Evolutionary conservation across 2,113 vertebrate genomes (phyloP).

Genomic region (Nesogale talazaci): DNA sequence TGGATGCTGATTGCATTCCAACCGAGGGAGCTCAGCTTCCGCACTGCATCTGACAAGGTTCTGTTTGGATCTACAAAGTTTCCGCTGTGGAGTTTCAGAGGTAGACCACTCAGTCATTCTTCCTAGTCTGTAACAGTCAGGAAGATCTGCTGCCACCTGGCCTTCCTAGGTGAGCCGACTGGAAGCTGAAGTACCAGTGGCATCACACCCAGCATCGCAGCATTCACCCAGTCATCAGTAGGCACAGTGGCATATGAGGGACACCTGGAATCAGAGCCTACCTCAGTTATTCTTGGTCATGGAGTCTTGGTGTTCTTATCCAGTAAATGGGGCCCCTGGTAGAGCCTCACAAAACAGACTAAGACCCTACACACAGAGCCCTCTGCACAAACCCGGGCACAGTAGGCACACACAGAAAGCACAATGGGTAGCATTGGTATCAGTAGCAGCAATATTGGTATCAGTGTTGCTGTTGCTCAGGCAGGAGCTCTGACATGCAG

Average conservation of each 20-base stretch:
- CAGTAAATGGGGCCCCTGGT: accelerated
- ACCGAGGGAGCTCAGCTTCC: background rate
- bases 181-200: background rate
- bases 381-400: too few species aligned
- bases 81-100: too few species aligned
- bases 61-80: background rate
- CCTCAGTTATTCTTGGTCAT: accelerated
- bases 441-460: background rate
- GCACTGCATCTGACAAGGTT: background rate
- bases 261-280: too few species aligned
- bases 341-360: background rate
- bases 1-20: background rate
- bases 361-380: accelerated
- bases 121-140: background rate
- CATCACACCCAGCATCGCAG: background rate
- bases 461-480: background rate
- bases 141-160: background rate
- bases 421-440: accelerated
- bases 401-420: accelerated
- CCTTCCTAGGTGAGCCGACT: background rate
- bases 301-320: background rate
- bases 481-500: background rate
- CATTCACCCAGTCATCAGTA: background rate
- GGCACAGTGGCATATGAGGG: too few species aligned
- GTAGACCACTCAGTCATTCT: background rate